These are phyloP conservation scores for Dione vanillae DNA, from an alignment of 2,888 invertebrate species.

Conservation along the genomic window DNA sequence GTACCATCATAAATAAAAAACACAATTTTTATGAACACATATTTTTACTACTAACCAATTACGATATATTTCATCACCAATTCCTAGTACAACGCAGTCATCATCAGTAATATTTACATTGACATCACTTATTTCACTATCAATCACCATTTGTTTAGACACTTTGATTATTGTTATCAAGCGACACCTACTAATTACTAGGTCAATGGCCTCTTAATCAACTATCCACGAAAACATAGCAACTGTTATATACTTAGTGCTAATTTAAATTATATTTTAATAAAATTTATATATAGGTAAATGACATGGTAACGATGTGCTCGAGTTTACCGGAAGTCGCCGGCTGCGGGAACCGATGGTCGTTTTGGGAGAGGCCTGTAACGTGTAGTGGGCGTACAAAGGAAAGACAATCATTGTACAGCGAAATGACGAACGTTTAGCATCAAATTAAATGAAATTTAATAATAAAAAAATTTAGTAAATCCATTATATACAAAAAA, in stretches of 20 bases:
- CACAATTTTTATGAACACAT: neutral
- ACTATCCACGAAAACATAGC: neutral
- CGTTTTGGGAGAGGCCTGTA: too few species aligned
- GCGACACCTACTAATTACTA: slow-evolving; percentile 23
- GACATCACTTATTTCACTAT: slow-evolving; percentile 39
- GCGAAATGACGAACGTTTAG: too few species aligned
- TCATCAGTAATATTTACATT: slow-evolving; percentile 34
- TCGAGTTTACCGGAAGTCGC: too few species aligned
- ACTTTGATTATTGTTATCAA: slow-evolving; percentile 25
- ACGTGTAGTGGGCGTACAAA: too few species aligned
- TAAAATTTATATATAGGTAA: neutral
- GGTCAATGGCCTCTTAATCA: slow-evolving; percentile 18
- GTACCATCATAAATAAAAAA: neutral
- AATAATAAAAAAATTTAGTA: too few species aligned
- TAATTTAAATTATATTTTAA: neutral
- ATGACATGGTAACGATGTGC: neutral
- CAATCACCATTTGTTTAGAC: slow-evolving; percentile 45
- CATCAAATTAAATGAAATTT: too few species aligned
- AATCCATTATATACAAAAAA: too few species aligned
- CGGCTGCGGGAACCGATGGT: too few species aligned
- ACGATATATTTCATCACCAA: neutral
- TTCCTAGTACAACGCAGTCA: slow-evolving; percentile 1
- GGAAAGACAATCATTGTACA: too few species aligned
- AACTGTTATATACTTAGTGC: neutral
- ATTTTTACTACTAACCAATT: neutral